Conservation (phyloP, 2,113 vertebrate species). For the Aspidoscelis tigris region DNA sequence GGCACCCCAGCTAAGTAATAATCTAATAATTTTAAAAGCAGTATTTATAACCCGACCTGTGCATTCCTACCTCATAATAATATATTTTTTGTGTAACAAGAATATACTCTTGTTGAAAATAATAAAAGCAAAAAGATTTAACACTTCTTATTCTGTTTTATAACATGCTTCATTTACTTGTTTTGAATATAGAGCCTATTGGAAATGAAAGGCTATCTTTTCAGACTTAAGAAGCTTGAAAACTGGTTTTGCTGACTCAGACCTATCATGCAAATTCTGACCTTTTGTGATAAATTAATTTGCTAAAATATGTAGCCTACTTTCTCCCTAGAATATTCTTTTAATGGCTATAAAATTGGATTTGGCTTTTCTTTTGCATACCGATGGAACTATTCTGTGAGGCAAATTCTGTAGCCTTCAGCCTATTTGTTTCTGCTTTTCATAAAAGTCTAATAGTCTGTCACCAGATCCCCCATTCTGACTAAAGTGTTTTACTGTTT, state of each 20-base stretch:
- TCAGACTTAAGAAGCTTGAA: constrained; percentile 32
- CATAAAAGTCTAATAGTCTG: constrained; percentile 65
- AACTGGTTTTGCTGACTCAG: constrained; percentile 46
- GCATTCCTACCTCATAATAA: neutral
- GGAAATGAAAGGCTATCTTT: neutral
- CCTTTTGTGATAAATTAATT: constrained; percentile 58
- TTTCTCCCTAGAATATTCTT: constrained; percentile 46
- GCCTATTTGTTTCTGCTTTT: constrained; percentile 43
- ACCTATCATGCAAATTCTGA: constrained; percentile 46
- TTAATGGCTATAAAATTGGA: constrained; percentile 51
- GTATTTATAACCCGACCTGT: no score
- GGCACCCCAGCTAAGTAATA: neutral
- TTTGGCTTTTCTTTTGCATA: constrained; percentile 29
- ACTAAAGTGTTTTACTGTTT: constrained; percentile 17
- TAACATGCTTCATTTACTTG: neutral
- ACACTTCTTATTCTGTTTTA: neutral
- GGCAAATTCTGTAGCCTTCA: constrained; percentile 14
- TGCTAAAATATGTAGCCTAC: constrained; percentile 48
- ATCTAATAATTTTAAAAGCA: no score
- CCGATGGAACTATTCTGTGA: constrained; percentile 35
- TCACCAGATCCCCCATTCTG: constrained; percentile 57
- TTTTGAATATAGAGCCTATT: neutral
- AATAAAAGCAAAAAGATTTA: neutral
- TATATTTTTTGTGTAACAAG: neutral
- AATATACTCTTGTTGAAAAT: neutral